Conservation (phyloP, 1,140 invertebrate genomes). For the Lerema accius region DNA sequence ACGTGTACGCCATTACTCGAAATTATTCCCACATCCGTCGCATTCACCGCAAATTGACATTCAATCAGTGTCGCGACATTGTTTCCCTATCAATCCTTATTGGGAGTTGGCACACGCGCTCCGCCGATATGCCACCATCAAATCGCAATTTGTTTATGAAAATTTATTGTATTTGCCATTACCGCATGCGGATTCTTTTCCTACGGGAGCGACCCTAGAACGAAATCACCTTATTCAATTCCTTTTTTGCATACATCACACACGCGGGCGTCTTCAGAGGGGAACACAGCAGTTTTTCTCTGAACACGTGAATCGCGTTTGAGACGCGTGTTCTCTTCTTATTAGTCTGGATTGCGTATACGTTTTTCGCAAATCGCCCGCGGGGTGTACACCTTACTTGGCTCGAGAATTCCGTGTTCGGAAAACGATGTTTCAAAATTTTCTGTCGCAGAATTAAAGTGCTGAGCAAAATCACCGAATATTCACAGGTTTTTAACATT, state of each 20-base stretch:
- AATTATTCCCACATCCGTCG: slow-evolving; percentile 45
- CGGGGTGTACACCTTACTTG: slow-evolving; percentile 45
- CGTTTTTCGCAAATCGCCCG: slow-evolving; percentile 61
- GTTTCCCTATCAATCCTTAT: slow-evolving; percentile 82
- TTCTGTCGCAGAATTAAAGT: background rate
- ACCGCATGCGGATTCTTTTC: slow-evolving; percentile 75
- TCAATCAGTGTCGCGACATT: slow-evolving; percentile 79
- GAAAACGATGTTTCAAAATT: slow-evolving; percentile 25
- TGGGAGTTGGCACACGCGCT: slow-evolving; percentile 70
- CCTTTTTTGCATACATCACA: slow-evolving; percentile 82
- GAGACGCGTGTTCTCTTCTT: slow-evolving; percentile 73
- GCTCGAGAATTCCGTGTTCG: slow-evolving; percentile 32
- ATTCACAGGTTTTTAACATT: background rate
- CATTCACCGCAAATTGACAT: slow-evolving; percentile 72
- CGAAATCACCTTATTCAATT: slow-evolving; percentile 83
- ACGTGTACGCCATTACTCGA: slow-evolving; percentile 64
- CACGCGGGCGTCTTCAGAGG: slow-evolving; percentile 60
- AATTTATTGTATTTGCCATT: slow-evolving; percentile 83
- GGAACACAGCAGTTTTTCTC: slow-evolving; percentile 71
- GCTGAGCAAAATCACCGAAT: background rate
- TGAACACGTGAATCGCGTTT: slow-evolving; percentile 80
- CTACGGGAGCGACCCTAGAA: slow-evolving; percentile 77
- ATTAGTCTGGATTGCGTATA: slow-evolving; percentile 75
- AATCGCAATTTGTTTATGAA: slow-evolving; percentile 83
- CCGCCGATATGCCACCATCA: slow-evolving; percentile 78